Conservation (phyloP, 1,140 invertebrate species). For the Sesamia nonagrioides region DNA sequence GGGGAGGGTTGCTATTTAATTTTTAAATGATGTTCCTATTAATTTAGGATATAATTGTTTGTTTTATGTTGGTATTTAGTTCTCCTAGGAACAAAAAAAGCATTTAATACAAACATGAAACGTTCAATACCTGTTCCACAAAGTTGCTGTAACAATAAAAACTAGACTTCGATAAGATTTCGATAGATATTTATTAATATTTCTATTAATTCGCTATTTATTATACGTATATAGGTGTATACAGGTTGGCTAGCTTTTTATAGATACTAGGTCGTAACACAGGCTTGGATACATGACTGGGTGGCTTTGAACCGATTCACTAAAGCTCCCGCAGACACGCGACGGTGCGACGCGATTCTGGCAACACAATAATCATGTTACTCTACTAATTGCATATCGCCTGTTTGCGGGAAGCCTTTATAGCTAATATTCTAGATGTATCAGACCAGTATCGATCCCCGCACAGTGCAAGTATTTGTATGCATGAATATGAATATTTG, state of each 20-base stretch:
- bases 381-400: too few relatives aligned
- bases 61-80: neutral
- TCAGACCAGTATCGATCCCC: too few relatives aligned
- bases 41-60: conserved; percentile 20
- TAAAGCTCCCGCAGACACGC: neutral
- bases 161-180: conserved; percentile 27
- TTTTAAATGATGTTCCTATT: conserved; percentile 27
- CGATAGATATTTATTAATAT: conserved; percentile 41
- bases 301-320: conserved; percentile 11
- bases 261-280: neutral
- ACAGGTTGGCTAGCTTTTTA: conserved; percentile 10
- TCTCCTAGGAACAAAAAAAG: neutral
- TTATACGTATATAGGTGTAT: conserved; percentile 1
- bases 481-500: too few relatives aligned
- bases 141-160: conserved; percentile 37
- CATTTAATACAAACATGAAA: neutral
- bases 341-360: too few relatives aligned
- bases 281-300: neutral
- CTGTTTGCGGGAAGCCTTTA: too few relatives aligned
- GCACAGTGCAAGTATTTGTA: too few relatives aligned
- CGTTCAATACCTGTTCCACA: too few relatives aligned
- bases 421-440: too few relatives aligned
- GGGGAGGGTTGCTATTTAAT: neutral
- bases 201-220: conserved; percentile 30
- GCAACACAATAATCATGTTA: too few relatives aligned